Conservation (phyloP, 2,113 vertebrate species). For the Carettochelys insculpta region DNA sequence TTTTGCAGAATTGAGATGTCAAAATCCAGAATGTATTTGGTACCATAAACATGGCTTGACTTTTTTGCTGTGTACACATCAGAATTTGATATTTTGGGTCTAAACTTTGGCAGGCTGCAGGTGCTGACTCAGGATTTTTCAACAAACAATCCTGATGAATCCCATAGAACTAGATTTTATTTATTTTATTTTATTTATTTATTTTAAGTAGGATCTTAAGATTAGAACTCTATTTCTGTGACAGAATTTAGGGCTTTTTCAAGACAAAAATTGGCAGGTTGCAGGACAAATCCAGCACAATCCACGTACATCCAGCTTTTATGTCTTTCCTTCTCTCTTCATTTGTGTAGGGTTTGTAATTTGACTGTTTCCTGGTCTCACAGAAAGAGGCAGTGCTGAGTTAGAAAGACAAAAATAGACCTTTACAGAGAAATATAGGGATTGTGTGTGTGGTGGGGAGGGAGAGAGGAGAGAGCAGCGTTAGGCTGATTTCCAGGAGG, state of each 20-base stretch:
- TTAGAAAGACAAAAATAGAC: slow-evolving; percentile 86
- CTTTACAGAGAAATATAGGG: slow-evolving; percentile 84
- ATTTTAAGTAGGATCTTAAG: not conserved
- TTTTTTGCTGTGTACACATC: not conserved
- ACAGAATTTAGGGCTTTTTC: not conserved
- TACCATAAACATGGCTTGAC: not conserved
- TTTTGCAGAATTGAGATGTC: no score
- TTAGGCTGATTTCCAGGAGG: slow-evolving; percentile 83
- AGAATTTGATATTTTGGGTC: not conserved
- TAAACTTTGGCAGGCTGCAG: not conserved
- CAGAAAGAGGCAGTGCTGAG: slow-evolving; percentile 93
- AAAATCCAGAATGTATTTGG: not conserved
- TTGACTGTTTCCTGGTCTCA: slow-evolving; percentile 83
- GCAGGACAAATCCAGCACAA: not conserved
- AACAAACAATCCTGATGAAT: no score
- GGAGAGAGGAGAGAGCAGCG: slow-evolving; percentile 74
- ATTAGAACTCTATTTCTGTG: not conserved
- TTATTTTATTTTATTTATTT: not conserved
- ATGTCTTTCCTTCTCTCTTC: slow-evolving; percentile 40
- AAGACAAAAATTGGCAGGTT: not conserved
- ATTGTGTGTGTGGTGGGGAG: slow-evolving; percentile 75
- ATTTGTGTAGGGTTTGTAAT: slow-evolving; percentile 23
- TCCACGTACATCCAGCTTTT: slow-evolving; percentile 53
- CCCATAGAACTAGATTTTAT: not conserved
- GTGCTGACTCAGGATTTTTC: slow-evolving; percentile 18